These are phyloP conservation scores for Prosapia bicincta DNA, from an alignment of 2,888 invertebrate genomes.

Conservation along the genomic window DNA sequence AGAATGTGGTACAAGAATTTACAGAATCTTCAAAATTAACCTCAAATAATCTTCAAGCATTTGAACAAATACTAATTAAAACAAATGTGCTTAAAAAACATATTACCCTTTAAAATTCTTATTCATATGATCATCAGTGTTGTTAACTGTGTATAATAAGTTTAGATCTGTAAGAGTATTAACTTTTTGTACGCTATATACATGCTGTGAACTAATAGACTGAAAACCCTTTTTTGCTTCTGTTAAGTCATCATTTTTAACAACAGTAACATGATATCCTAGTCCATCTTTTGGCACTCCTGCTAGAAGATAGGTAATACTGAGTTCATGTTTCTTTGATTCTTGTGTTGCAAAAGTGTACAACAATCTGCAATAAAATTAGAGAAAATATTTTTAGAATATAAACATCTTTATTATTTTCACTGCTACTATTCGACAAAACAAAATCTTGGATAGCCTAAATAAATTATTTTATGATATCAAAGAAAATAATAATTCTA, in stretches of 20 bases:
- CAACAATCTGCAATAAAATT: background rate
- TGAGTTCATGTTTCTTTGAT: background rate
- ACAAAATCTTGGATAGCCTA: no score
- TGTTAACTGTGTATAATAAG: background rate
- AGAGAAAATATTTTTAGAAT: background rate
- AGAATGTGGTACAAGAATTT: no score
- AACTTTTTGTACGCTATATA: background rate
- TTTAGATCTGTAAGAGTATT: background rate
- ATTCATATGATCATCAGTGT: background rate
- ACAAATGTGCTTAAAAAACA: no score
- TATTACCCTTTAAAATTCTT: background rate
- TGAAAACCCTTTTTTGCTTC: background rate
- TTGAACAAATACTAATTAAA: no score
- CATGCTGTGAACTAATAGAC: background rate
- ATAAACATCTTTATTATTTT: no score
- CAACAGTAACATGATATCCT: background rate
- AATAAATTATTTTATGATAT: no score
- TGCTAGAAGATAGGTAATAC: background rate
- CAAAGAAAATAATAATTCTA: no score
- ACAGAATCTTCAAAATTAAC: no score
- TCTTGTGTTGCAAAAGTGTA: background rate
- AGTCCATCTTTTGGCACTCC: background rate
- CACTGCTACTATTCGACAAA: no score
- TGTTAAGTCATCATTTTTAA: background rate
- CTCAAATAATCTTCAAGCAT: no score